Percentiles rank a stretch among this genome's conserved stretches.
phyloP scores from a whole-genome alignment of 2,888 invertebrate species.

The Drosophila anceps region DNA sequence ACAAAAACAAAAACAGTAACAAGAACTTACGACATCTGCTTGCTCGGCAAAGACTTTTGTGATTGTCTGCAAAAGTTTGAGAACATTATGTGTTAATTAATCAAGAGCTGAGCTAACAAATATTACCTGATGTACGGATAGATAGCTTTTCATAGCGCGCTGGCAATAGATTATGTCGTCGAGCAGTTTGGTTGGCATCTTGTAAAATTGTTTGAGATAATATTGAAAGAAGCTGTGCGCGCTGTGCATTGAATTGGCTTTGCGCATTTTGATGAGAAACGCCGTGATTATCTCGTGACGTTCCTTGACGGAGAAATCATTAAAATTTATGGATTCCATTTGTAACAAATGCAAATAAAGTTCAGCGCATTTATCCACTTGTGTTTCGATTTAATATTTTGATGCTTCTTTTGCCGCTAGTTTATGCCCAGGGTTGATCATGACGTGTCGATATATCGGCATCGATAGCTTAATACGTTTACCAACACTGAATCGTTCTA shows the following conservation, averaged over 20 bases:
- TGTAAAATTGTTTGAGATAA: conserved; percentile 65
- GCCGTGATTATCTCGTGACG: conserved; percentile 63
- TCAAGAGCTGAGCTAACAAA: neutral
- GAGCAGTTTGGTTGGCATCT: conserved; percentile 49
- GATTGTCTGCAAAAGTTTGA: conserved; percentile 50
- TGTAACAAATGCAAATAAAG: neutral
- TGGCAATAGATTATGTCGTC: conserved; percentile 70
- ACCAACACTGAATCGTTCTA: neutral
- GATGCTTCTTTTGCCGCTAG: conserved; percentile 56
- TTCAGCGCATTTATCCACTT: neutral
- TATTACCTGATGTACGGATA: conserved; percentile 58
- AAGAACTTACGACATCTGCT: conserved; percentile 48
- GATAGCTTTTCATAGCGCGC: conserved; percentile 53
- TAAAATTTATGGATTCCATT: conserved; percentile 68
- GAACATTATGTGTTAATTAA: too few relatives aligned
- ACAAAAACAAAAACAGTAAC: neutral
- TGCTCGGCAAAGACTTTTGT: conserved; percentile 30
- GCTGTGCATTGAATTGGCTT: conserved; percentile 48
- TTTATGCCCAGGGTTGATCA: conserved; percentile 18
- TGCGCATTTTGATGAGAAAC: conserved; percentile 63
- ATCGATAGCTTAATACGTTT: neutral
- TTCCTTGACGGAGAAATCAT: conserved; percentile 58
- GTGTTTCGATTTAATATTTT: conserved; percentile 28
- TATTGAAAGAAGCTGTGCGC: conserved; percentile 60
- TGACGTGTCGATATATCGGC: conserved; percentile 23